A percentile compares a stretch with the other conserved stretches of the same genome.
These are phyloP conservation scores for Girardia tigrina DNA, from an alignment of 2,888 invertebrate species.

Conservation along the genomic window DNA sequence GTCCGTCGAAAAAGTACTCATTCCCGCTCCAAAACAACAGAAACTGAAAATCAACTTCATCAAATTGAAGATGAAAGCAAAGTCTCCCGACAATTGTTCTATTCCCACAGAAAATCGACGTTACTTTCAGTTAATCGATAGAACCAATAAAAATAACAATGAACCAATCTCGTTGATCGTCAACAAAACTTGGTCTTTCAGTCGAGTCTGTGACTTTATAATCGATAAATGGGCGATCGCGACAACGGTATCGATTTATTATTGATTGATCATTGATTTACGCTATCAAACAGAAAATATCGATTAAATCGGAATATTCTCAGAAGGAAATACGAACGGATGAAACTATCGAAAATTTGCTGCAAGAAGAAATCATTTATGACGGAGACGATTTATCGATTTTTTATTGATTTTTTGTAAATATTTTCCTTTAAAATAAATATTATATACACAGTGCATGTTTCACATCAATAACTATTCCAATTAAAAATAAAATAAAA, in stretches of 20 bases:
- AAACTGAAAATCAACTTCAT: not conserved
- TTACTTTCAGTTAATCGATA: not conserved
- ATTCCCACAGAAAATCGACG: not conserved
- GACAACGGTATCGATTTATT: no score
- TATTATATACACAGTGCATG: no score
- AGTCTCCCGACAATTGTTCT: not conserved
- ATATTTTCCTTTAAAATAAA: not conserved
- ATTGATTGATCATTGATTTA: not conserved
- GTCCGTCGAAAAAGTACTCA: not conserved
- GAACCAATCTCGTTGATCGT: not conserved
- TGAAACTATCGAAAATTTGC: not conserved
- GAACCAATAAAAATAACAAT: not conserved
- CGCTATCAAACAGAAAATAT: not conserved
- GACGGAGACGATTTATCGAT: no score
- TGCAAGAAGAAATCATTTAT: not conserved
- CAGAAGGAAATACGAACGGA: not conserved
- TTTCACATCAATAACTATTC: no score
- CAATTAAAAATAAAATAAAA: no score
- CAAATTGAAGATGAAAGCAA: slow-evolving; percentile 4
- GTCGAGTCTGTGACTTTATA: not conserved
- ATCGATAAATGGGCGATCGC: no score
- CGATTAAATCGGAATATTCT: not conserved
- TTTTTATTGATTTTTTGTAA: no score
- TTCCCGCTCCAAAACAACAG: not conserved
- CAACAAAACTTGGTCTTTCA: not conserved